phyloP scores from a whole-genome alignment of 2,797 vertebrate genomes.

The Prionace glauca region DNA sequence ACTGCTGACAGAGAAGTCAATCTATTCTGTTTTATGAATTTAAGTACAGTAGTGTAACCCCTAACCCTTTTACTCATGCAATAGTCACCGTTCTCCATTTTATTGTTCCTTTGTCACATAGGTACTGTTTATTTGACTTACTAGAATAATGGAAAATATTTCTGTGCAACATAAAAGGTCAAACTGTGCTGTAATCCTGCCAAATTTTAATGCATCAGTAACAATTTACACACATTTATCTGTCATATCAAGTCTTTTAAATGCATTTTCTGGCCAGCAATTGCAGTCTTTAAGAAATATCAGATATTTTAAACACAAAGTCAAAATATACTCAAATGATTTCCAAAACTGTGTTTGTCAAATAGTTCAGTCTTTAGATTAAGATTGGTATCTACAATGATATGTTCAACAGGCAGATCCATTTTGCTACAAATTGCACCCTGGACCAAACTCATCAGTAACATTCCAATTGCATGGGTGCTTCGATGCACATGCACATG shows the following conservation, averaged over 20 bases:
- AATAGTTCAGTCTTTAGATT: not conserved
- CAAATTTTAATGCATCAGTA: not conserved
- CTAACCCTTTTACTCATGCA: not conserved
- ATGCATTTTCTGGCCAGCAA: not conserved
- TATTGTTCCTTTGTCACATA: slow-evolving; percentile 1
- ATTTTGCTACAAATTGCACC: not conserved
- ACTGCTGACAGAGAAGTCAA: slow-evolving; percentile 32
- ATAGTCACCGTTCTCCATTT: not conserved
- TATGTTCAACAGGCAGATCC: not conserved
- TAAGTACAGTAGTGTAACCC: slow-evolving; percentile 33
- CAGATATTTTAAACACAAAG: not conserved
- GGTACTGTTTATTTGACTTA: slow-evolving; percentile 13
- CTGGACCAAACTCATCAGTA: not conserved
- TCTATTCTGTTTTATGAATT: slow-evolving; percentile 24
- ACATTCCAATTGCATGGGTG: not conserved
- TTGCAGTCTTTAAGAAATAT: not conserved
- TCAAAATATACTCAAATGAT: not conserved
- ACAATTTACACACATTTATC: not conserved
- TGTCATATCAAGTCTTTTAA: not conserved
- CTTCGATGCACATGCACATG: not conserved
- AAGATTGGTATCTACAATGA: not conserved
- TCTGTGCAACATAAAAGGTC: not conserved
- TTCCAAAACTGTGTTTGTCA: not conserved
- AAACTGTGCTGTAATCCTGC: not conserved
- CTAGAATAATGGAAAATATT: not conserved